Conservation (phyloP, 2,797 vertebrate genomes). For the Carduelis carduelis region DNA sequence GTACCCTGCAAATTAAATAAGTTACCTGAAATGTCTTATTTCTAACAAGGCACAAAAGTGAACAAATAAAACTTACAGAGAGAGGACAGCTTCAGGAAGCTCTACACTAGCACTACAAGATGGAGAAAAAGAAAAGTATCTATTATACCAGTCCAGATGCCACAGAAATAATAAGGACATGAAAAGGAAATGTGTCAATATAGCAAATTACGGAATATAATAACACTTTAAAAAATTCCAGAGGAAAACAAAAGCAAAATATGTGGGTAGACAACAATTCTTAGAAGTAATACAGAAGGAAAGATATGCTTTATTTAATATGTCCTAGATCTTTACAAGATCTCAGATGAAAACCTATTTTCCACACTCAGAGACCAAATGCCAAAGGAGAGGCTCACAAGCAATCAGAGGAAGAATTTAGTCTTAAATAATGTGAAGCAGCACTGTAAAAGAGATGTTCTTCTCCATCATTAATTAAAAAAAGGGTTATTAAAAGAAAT, state of each 20-base stretch:
- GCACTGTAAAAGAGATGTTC: not conserved
- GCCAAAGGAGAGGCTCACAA: not conserved
- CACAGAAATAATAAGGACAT: not conserved
- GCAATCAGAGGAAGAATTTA: not conserved
- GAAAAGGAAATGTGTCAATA: not conserved
- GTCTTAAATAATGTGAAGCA: not conserved
- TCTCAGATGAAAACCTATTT: not conserved
- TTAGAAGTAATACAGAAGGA: not conserved
- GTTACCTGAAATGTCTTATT: not conserved
- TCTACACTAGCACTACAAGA: not conserved
- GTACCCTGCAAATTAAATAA: slow-evolving; percentile 82
- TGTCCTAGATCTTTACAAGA: not conserved
- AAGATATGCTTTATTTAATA: not conserved
- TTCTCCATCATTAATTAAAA: not conserved
- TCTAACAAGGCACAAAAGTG: not conserved
- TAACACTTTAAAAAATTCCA: not conserved
- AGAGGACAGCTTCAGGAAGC: not conserved
- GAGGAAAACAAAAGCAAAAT: not conserved
- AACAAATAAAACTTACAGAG: not conserved
- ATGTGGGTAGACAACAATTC: not conserved
- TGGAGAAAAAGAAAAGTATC: not conserved
- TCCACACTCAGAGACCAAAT: not conserved
- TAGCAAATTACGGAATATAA: not conserved
- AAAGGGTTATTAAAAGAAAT: not conserved
- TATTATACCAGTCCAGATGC: not conserved